Evolutionary conservation across 2,113 vertebrate species (phyloP).

Genomic region (Seriola dumerili): DNA sequence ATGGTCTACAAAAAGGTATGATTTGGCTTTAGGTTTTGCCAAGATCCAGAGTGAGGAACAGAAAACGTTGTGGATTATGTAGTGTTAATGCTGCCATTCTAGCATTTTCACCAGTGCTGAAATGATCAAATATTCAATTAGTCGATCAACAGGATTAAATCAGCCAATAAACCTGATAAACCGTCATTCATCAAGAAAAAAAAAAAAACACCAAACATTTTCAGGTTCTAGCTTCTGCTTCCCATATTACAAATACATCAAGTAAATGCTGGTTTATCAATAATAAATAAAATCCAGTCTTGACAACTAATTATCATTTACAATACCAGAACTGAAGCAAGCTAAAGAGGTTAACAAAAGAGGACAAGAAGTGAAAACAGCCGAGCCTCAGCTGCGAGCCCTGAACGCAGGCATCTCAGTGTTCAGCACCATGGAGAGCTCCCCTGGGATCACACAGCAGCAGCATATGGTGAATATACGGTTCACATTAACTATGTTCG

Average conservation of each 20-base stretch:
- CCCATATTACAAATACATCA: too few species aligned
- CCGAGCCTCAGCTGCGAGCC: conserved; percentile 23
- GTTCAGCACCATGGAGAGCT: conserved; percentile 74
- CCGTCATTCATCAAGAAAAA: not conserved
- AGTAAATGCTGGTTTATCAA: too few species aligned
- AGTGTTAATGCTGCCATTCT: not conserved
- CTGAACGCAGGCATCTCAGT: conserved; percentile 14
- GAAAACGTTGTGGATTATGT: not conserved
- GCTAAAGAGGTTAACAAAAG: not conserved
- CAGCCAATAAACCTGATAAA: not conserved
- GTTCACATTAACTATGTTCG: conserved; percentile 14
- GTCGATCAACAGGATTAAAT: not conserved
- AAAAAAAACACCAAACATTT: not conserved
- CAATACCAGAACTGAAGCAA: not conserved
- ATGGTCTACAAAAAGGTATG: not conserved
- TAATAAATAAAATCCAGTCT: not conserved
- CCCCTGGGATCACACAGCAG: conserved; percentile 23
- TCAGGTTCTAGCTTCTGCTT: not conserved
- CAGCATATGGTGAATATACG: conserved; percentile 2
- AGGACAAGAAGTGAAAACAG: not conserved
- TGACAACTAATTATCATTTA: not conserved
- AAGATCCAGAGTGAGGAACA: not conserved
- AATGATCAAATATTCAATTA: not conserved
- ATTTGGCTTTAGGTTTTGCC: not conserved
- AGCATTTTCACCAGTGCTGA: not conserved